Percentiles rank a stretch among this genome's conserved stretches.
phyloP scores from a whole-genome alignment of 2,113 vertebrate genomes.

The Dryoscopus gambensis region DNA sequence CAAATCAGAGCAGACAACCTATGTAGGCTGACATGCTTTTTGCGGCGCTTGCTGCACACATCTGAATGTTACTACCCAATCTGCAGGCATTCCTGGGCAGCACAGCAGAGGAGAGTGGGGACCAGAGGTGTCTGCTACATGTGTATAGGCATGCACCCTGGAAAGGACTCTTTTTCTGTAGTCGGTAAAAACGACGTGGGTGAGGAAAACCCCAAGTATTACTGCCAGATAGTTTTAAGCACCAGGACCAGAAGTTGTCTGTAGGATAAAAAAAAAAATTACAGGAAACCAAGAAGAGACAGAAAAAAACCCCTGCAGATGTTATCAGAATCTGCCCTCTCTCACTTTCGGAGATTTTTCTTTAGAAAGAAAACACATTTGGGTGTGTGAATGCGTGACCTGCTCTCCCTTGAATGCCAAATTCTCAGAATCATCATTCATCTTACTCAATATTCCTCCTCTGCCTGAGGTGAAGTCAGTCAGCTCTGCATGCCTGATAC shows the following conservation, averaged over 20 bases:
- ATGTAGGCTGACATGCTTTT: conserved; percentile 27
- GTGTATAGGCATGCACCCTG: background rate
- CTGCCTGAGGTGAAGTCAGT: background rate
- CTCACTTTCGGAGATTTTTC: background rate
- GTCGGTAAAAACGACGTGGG: background rate
- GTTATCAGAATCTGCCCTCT: background rate
- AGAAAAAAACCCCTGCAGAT: background rate
- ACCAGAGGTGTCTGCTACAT: conserved; percentile 4
- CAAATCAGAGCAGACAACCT: conserved; percentile 58
- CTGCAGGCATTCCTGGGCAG: background rate
- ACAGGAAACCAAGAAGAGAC: background rate
- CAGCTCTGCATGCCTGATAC: background rate
- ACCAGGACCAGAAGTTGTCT: background rate
- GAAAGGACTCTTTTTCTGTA: background rate
- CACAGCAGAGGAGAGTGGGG: background rate
- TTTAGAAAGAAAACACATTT: background rate
- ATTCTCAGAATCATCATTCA: background rate
- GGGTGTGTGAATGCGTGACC: background rate
- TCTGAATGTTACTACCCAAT: background rate
- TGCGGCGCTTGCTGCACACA: background rate
- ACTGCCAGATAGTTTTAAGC: background rate
- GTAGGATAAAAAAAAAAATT: background rate
- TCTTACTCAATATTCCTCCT: background rate
- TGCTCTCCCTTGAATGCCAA: background rate
- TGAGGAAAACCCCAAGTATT: background rate